phyloP scores from a whole-genome alignment of 2,797 vertebrate species.

The Borostomias antarcticus region DNA sequence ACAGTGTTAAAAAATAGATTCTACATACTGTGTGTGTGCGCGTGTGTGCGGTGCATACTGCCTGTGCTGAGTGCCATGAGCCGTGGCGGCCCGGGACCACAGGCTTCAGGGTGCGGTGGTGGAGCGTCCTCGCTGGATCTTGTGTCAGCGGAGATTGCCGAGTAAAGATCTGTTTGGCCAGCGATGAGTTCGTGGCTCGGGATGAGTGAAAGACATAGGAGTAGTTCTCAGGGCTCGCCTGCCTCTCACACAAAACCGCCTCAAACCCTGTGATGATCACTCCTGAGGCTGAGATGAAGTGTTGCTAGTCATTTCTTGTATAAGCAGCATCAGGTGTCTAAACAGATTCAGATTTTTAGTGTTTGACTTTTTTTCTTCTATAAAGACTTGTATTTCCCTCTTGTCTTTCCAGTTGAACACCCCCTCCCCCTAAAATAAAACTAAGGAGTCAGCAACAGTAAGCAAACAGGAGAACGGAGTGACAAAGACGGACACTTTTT shows the following conservation, averaged over 20 bases:
- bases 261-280: slow-evolving; percentile 32
- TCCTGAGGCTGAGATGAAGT: slow-evolving; percentile 42
- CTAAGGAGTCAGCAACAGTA: no score
- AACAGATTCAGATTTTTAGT: slow-evolving; percentile 35
- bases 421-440: no score
- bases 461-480: no score
- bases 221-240: not conserved
- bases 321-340: slow-evolving; percentile 58
- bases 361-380: slow-evolving; percentile 13
- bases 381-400: no score
- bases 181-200: not conserved
- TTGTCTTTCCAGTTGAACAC: slow-evolving; percentile 8
- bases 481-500: no score
- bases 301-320: slow-evolving; percentile 56
- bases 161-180: not conserved
- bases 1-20: slow-evolving; percentile 1
- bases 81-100: not conserved
- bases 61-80: not conserved
- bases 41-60: not conserved
- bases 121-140: no score
- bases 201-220: not conserved
- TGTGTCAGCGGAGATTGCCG: not conserved
- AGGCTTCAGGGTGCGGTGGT: not conserved
- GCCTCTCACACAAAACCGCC: slow-evolving; percentile 23
- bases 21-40: no score